A percentile compares a stretch with the other conserved stretches of the same genome.
Conservation (phyloP, 2,113 vertebrate species). For the Grammomys dolichurus region DNA sequence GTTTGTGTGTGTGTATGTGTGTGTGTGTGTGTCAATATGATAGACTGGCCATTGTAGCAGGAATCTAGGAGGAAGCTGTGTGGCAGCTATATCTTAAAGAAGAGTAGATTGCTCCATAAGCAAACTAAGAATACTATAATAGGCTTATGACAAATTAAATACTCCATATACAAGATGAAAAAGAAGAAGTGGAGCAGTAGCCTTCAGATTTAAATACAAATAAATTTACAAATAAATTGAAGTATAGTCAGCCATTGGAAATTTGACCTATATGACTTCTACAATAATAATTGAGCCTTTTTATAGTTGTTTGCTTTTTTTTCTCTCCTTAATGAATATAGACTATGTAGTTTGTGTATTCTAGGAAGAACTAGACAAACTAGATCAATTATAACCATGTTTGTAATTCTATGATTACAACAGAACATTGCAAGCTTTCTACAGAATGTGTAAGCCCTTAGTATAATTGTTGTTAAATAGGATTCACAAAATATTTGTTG, state of each 20-base stretch:
- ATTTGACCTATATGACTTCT: not conserved
- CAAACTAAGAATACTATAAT: not conserved
- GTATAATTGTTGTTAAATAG: not conserved
- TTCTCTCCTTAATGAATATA: not conserved
- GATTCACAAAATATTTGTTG: conserved; percentile 24
- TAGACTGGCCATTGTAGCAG: not conserved
- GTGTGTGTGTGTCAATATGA: not conserved
- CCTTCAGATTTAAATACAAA: not conserved
- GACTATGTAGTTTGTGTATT: not conserved
- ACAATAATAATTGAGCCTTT: not conserved
- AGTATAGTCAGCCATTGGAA: not conserved
- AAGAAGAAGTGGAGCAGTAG: not conserved
- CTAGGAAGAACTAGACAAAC: not conserved
- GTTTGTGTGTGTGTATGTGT: too few species aligned
- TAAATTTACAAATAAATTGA: not conserved
- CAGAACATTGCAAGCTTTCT: not conserved
- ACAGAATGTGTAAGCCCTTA: not conserved
- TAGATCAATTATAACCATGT: too few species aligned
- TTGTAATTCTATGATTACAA: not conserved
- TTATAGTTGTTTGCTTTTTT: not conserved
- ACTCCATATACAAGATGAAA: not conserved
- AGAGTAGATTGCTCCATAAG: not conserved
- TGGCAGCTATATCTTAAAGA: not conserved
- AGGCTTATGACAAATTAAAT: not conserved
- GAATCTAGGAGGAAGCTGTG: not conserved